Base-by-base conservation (phyloP, 1,140 invertebrate species). In the Zophobas morio region DNA sequence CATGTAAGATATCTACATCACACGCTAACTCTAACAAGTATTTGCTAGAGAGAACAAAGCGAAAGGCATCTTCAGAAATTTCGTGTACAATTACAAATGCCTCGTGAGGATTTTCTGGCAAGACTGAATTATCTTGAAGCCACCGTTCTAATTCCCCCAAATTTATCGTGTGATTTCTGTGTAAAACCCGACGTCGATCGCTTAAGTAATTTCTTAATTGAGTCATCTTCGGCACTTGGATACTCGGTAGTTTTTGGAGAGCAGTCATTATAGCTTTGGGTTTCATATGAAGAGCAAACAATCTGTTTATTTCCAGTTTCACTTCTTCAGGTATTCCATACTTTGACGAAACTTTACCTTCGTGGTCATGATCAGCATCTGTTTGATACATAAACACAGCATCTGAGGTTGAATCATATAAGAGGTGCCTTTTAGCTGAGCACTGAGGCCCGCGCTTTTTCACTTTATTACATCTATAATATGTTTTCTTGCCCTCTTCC, bases 401-500 rank as follows among this genome's bases (percentile, higher is more conserved):
- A 5, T 20, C 53, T 6, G 6, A 6, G 34, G n/a, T 5, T 56
- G 20, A 3, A 20, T 56, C 53, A 20, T 5, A 35, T 4, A 56
- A 20, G 3, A 56, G n/a, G n/a, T 56, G n/a, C 3, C 3, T 20
- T 20, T 20, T 4, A 4, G 53, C 53, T 4, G 53, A 4, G n/a
- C 53, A 56, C n/a, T 56, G 20, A 35, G n/a, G n/a, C n/a, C 20
- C n/a, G 0, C 20, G 4, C 0, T n/a, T 4, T 35, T 56, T 56
- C 3, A 56, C 53, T 56, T 56, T 56, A 20, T 56, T 56, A 56
- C 53, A 56, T 5, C 53, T 20, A 0, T 56, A 56, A 56, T 56
- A 56, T 56, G 3, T 4, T 56, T 56, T 56, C 34, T 20, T 20
- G 20, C 20, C 20, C 20, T 20, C 20, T 20, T 20, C 20, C 20